phyloP scores from a whole-genome alignment of 2,888 invertebrate genomes.

The Heliconius erato region DNA sequence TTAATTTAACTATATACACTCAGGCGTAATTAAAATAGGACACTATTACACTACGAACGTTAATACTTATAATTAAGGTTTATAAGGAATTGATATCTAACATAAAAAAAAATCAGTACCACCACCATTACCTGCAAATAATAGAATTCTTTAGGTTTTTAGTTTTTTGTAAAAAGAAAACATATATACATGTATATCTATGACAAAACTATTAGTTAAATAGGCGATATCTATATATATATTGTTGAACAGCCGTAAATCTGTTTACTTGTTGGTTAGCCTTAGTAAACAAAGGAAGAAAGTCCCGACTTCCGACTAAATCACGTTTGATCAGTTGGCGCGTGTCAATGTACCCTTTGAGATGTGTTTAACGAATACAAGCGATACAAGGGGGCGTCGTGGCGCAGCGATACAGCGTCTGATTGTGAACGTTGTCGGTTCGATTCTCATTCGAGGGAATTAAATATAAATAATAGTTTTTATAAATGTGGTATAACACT shows the following conservation, averaged over 20 bases:
- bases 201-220: background rate
- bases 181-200: background rate
- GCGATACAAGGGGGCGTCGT: background rate
- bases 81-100: too few relatives aligned
- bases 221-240: background rate
- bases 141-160: too few relatives aligned
- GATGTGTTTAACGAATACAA: background rate
- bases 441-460: background rate
- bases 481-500: too few relatives aligned
- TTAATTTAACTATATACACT: too few relatives aligned
- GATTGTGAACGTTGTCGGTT: background rate
- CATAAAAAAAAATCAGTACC: too few relatives aligned
- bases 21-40: too few relatives aligned
- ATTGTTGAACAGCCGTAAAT: background rate
- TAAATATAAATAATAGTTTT: too few relatives aligned
- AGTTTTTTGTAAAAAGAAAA: too few relatives aligned
- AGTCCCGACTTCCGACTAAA: conserved; percentile 36
- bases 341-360: conserved; percentile 15
- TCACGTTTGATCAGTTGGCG: conserved; percentile 23
- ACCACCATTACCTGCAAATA: too few relatives aligned
- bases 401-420: background rate
- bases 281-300: conserved; percentile 28
- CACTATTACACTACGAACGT: too few relatives aligned
- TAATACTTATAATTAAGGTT: too few relatives aligned
- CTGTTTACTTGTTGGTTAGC: conserved; percentile 7